Evolutionary conservation across 2,113 vertebrate genomes (phyloP).

Genomic region (Tonatia bakeri): DNA sequence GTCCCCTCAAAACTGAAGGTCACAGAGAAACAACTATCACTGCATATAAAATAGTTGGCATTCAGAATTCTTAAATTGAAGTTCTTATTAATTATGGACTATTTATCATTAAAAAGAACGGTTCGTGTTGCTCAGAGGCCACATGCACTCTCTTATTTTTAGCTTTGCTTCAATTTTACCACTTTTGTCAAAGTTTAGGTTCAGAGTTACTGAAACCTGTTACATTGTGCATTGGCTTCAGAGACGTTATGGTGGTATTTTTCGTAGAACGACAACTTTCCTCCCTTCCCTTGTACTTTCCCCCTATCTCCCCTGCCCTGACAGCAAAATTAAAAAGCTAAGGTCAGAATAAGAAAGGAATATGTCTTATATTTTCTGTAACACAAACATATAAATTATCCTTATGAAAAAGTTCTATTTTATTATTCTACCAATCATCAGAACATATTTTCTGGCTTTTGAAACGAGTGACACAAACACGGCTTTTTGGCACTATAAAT

Average conservation of each 20-base stretch:
- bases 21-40: not conserved
- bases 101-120: not conserved
- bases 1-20: not conserved
- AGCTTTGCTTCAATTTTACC: not conserved
- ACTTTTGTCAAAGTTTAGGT: not conserved
- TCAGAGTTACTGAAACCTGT: not conserved
- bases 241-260: not conserved
- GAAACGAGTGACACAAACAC: not conserved
- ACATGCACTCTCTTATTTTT: not conserved
- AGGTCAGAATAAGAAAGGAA: not conserved
- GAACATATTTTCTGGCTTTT: conserved; percentile 28
- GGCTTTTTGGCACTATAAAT: conserved; percentile 4
- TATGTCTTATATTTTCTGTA: conserved; percentile 12
- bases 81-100: not conserved
- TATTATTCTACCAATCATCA: conserved; percentile 32
- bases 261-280: not conserved
- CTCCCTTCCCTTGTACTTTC: not conserved
- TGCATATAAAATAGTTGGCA: not conserved
- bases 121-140: not conserved
- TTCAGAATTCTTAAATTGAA: not conserved
- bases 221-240: not conserved
- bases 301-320: not conserved
- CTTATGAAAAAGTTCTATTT: not conserved
- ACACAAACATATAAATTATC: not conserved
- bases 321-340: not conserved